Percentiles rank a stretch among this genome's conserved stretches.
Evolutionary conservation across 2,888 invertebrate genomes (phyloP).

Genomic region (Oscheius myriophilus): DNA sequence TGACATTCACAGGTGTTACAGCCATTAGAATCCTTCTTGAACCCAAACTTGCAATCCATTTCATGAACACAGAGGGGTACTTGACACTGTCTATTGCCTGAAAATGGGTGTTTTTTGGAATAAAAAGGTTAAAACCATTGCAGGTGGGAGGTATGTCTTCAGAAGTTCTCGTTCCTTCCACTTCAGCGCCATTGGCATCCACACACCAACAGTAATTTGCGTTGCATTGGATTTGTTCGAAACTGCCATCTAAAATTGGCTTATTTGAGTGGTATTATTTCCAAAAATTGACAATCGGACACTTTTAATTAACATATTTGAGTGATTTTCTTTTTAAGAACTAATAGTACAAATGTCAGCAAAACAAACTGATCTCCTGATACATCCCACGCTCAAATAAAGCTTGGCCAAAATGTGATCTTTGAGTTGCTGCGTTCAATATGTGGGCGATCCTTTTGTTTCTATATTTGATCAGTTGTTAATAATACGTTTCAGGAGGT

Average conservation of each 20-base stretch:
- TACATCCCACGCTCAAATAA: too few relatives aligned
- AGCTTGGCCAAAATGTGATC: too few relatives aligned
- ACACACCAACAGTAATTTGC: slow-evolving; percentile 66
- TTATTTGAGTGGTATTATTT: not conserved
- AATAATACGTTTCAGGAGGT: too few relatives aligned
- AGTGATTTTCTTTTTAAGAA: too few relatives aligned
- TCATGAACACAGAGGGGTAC: slow-evolving; percentile 14
- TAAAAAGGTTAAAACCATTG: slow-evolving; percentile 26
- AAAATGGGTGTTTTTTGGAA: not conserved
- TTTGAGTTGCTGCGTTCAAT: too few relatives aligned
- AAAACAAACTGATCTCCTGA: too few relatives aligned
- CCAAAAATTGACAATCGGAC: not conserved
- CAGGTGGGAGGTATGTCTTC: slow-evolving; percentile 54
- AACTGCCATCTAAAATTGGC: slow-evolving; percentile 52
- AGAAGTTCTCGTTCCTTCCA: slow-evolving; percentile 58
- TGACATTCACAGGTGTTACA: slow-evolving; percentile 64
- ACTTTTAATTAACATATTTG: too few relatives aligned
- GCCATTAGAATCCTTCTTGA: slow-evolving; percentile 59
- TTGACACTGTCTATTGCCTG: slow-evolving; percentile 22
- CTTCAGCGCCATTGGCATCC: slow-evolving; percentile 53
- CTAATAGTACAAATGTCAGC: too few relatives aligned
- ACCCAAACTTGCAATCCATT: slow-evolving; percentile 57
- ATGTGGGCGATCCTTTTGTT: too few relatives aligned
- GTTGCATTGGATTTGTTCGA: slow-evolving; percentile 63
- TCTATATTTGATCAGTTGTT: too few relatives aligned